Percentiles rank a stretch among this genome's conserved stretches.
These are phyloP conservation scores for Chascanopsetta lugubris DNA, from an alignment of 2,113 vertebrate species.

Conservation along the genomic window DNA sequence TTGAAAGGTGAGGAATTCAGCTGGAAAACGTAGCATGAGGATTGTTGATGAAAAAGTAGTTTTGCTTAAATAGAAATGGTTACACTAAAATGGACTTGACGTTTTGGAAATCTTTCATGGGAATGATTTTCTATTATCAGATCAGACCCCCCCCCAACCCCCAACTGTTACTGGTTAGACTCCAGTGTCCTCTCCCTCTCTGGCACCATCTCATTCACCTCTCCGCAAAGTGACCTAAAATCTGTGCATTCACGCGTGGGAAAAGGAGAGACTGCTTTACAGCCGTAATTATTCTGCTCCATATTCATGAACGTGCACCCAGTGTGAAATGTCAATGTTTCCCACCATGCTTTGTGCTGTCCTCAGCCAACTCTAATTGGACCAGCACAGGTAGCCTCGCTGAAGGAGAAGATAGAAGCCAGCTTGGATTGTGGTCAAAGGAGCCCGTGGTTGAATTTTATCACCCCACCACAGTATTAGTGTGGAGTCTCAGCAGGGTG, in stretches of 20 bases:
- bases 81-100: no score
- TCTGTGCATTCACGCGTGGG: slow-evolving; percentile 31
- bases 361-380: slow-evolving; percentile 67
- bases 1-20: no score
- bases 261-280: slow-evolving; percentile 42
- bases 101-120: no score
- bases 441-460: slow-evolving; percentile 73
- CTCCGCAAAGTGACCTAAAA: slow-evolving; percentile 42
- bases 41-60: no score
- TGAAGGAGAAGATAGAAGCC: slow-evolving; percentile 44
- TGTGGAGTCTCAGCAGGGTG: slow-evolving; percentile 53
- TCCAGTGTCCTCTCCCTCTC: no score
- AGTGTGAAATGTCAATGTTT: slow-evolving; percentile 70
- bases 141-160: no score
- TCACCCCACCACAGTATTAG: slow-evolving; percentile 68
- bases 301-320: slow-evolving; percentile 68
- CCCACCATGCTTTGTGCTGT: slow-evolving; percentile 49
- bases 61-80: no score
- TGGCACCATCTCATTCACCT: slow-evolving; percentile 30
- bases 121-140: no score
- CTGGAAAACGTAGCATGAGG: no score
- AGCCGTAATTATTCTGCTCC: slow-evolving; percentile 71
- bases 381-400: slow-evolving; percentile 52
- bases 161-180: no score
- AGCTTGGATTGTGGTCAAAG: slow-evolving; percentile 72